Conservation (phyloP, 2,797 vertebrate genomes). For the Gadopsis bispinosus region DNA sequence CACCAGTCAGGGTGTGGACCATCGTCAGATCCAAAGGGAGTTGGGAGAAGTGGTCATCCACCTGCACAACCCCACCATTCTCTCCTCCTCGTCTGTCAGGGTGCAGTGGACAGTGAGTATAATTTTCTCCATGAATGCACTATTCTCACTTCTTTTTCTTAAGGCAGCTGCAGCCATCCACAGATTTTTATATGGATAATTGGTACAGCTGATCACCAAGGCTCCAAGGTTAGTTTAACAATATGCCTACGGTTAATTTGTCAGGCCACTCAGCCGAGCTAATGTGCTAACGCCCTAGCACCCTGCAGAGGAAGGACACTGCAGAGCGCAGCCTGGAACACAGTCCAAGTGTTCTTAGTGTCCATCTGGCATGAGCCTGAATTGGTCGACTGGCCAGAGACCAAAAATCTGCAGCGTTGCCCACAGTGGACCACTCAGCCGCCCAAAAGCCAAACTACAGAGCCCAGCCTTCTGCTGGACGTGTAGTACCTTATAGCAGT, state of each 20-base stretch:
- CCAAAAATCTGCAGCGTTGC: constrained; percentile 45
- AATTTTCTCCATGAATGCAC: constrained; percentile 22
- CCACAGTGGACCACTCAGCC: constrained; percentile 38
- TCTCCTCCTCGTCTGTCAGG: constrained; percentile 96
- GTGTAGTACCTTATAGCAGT: constrained; percentile 32
- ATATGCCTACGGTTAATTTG: constrained; percentile 54
- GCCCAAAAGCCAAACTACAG: constrained; percentile 27
- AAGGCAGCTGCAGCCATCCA: constrained; percentile 37
- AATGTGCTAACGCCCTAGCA: constrained; percentile 50
- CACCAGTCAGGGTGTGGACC: constrained; percentile 96
- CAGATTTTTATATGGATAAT: constrained; percentile 36
- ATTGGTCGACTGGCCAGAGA: constrained; percentile 43
- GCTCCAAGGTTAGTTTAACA: constrained; percentile 51
- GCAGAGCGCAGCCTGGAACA: constrained; percentile 46
- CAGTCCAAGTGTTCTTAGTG: constrained; percentile 56
- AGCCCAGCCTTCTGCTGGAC: constrained; percentile 35
- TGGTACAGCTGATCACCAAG: constrained; percentile 28
- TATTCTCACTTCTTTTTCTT: constrained; percentile 15
- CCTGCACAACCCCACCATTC: constrained; percentile 97
- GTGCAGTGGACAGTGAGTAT: constrained; percentile 97
- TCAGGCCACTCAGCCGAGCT: constrained; percentile 53
- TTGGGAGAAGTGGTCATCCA: constrained; percentile 94
- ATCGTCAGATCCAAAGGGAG: constrained; percentile 96
- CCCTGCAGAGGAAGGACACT: constrained; percentile 49
- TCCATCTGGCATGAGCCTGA: constrained; percentile 67